phyloP scores from a whole-genome alignment of 1,140 invertebrate species.

The honey bee (Apis mellifera) region Amel_HAv3.1 CM009945.2:6216001-6216500 shows the following conservation, averaged over 20 bases:
- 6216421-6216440: background rate
- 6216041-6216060: background rate
- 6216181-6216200: background rate
- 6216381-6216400: background rate
- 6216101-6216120: background rate
- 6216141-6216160: background rate
- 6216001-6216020: background rate
- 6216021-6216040: background rate
- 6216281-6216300: background rate
- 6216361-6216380: background rate
- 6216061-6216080: background rate
- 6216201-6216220: background rate
- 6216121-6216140: constrained; percentile 15
- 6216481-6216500: background rate
- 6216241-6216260: constrained; percentile 21
- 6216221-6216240: constrained; percentile 30
- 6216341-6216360: background rate
- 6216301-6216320: constrained; percentile 16
- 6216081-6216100: background rate
- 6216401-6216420: background rate
- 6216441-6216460: background rate
- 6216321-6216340: constrained; percentile 19
- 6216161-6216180: background rate
- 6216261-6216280: background rate
- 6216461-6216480: background rate